Evolutionary conservation across 2,797 vertebrate species (phyloP).

Genomic region (Pipistrellus pygmaeus): DNA sequence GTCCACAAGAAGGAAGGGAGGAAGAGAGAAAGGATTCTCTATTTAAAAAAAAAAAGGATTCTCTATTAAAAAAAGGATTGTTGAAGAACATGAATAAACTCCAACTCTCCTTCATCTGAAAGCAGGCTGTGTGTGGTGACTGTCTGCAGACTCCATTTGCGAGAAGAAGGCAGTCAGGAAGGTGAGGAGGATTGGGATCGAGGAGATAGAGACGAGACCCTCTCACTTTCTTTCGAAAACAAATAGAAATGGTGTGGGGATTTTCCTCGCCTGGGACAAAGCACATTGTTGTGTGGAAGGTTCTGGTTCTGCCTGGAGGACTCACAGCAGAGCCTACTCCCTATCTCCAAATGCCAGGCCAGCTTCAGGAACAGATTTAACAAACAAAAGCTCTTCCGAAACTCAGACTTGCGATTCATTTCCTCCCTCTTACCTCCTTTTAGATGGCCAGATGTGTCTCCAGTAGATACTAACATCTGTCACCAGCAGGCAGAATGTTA

Average conservation of each 20-base stretch:
- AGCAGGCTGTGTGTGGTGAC: neutral
- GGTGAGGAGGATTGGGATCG: neutral
- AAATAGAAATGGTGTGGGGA: constrained; percentile 9
- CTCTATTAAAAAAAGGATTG: neutral
- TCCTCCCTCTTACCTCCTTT: neutral
- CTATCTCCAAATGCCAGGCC: constrained; percentile 30
- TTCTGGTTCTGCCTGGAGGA: constrained; percentile 11
- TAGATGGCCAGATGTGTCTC: neutral
- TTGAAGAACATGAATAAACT: neutral
- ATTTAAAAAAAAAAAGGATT: neutral
- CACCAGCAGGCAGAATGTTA: neutral
- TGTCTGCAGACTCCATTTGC: neutral
- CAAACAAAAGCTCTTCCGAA: constrained; percentile 8
- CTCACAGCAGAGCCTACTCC: neutral
- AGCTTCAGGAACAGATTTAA: neutral
- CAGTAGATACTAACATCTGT: neutral
- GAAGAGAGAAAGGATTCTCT: neutral
- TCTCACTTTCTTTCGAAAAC: constrained; percentile 19
- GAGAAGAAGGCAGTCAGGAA: neutral
- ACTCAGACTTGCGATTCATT: neutral
- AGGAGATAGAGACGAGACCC: neutral
- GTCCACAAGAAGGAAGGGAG: neutral
- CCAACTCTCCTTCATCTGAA: neutral
- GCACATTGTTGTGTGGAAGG: neutral
- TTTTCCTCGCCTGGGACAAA: neutral